Evolutionary conservation across 2,888 invertebrate species (phyloP).

Genomic region (Lasioglossum leucozonium): DNA sequence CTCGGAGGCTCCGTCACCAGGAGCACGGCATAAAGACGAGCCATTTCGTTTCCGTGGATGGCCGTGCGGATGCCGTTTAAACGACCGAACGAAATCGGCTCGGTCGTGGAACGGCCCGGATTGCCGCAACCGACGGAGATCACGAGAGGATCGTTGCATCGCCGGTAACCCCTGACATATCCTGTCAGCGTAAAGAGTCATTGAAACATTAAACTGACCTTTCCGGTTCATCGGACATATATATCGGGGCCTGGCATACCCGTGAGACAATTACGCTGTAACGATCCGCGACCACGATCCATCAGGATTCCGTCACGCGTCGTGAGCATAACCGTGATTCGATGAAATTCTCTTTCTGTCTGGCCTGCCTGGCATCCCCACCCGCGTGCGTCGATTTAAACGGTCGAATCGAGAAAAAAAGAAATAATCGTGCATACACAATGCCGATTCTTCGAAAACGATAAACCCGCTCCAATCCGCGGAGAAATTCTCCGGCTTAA

Average conservation of each 20-base stretch:
- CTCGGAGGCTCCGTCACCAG: neutral
- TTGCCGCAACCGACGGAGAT: constrained; percentile 49
- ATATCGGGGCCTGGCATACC: constrained; percentile 57
- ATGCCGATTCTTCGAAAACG: neutral
- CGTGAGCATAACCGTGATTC: constrained; percentile 66
- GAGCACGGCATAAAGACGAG: constrained; percentile 5
- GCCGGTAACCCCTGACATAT: constrained; percentile 57
- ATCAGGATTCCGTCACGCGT: constrained; percentile 76
- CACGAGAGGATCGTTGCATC: constrained; percentile 57
- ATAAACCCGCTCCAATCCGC: neutral
- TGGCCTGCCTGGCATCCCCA: constrained; percentile 16
- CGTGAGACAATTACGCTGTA: constrained; percentile 73
- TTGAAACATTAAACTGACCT: constrained; percentile 70
- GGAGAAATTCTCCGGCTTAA: neutral
- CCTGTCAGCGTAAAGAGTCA: constrained; percentile 58
- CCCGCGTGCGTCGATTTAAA: constrained; percentile 31
- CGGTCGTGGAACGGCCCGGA: constrained; percentile 27
- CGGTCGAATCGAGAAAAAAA: neutral
- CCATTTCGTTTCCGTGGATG: constrained; percentile 35
- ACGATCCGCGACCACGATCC: constrained; percentile 72
- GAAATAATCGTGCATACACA: neutral
- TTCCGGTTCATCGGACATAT: constrained; percentile 69
- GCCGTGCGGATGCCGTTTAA: constrained; percentile 19
- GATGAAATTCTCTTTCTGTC: constrained; percentile 57
- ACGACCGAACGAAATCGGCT: constrained; percentile 47